Evolutionary conservation across 2,113 vertebrate species (phyloP).

Genomic region (Falcunculus frontatus): DNA sequence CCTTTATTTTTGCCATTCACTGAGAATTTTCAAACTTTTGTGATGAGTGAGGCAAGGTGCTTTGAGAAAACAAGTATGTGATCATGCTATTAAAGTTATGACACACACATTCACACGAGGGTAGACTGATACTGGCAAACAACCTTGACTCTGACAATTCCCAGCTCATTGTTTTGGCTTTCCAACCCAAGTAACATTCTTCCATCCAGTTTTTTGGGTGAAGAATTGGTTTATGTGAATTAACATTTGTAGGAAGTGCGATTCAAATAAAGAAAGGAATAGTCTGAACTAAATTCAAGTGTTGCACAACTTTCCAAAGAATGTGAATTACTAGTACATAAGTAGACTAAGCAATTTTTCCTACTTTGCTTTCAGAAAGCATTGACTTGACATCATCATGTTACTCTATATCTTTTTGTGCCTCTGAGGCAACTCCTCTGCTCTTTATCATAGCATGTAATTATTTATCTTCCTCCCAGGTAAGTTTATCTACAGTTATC

Average conservation of each 20-base stretch:
- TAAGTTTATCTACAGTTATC: neutral
- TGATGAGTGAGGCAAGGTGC: neutral
- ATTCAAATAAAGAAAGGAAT: neutral
- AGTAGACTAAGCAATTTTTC: neutral
- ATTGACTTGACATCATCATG: neutral
- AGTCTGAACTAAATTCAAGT: neutral
- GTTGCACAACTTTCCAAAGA: neutral
- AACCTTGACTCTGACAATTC: neutral
- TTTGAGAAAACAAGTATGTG: neutral
- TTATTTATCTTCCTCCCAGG: neutral
- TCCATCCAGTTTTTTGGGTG: neutral
- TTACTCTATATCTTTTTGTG: neutral
- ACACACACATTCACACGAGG: accelerated
- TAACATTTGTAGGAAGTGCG: neutral
- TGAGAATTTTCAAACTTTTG: neutral
- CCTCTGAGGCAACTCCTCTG: neutral
- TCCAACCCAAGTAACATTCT: neutral
- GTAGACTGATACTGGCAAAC: neutral
- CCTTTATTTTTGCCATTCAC: neutral
- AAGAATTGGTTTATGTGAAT: neutral
- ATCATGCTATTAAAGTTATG: neutral
- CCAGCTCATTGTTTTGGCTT: neutral
- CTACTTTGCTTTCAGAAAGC: neutral
- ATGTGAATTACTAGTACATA: neutral
- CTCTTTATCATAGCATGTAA: neutral